Base-by-base conservation (phyloP, 2,888 invertebrate genomes). In the Lycaena phlaeas region DNA sequence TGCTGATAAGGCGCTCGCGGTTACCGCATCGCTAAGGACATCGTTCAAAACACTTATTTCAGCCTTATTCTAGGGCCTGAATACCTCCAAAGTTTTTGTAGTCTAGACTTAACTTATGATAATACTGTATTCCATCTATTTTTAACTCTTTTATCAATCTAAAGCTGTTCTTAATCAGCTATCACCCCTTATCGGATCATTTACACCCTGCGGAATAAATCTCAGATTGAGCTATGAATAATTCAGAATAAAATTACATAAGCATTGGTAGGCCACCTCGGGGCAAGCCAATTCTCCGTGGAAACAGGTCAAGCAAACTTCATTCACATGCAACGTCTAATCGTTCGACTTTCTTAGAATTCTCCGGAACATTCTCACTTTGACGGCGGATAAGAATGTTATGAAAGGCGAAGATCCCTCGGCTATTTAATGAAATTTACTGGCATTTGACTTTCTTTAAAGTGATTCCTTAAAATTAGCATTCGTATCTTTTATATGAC, bases 291-390 rank as follows among this genome's bases (percentile, higher is more conserved):
- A 40, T 42, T 36, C 45, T 38, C 9, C 22, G 9, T 12, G 4
- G 27, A 45, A 45, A 14, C 45, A 40, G 42, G 45, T 45, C 42
- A 42, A 45, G 45, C 45, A 40, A 28, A 36, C 42, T 38, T 43
- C 42, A 40, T 43, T 38, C 36, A 25, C 30, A 45, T 45, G 38
- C 43, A 41, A 34, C 26, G 27, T 18, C 31, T 42, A 38, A 38
- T 17, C 38, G 11, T 25, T 28, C 7, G 17, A 10, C 30, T 29
- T 38, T 28, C 12, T 22, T 28, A 29, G 10, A 28, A 18, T 14
- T 14, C 14, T 30, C 28, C 29, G 10, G 22, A 34, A 34, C 34
- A 34, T 34, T 34, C 18, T 18, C 34, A 34, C 34, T 34, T 18
- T 18, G 18, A 34, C 18, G 34, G 11, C 22, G 18, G 18, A 18